Conservation (phyloP, 2,797 vertebrate species). For the Halcyon chelicuti region DNA sequence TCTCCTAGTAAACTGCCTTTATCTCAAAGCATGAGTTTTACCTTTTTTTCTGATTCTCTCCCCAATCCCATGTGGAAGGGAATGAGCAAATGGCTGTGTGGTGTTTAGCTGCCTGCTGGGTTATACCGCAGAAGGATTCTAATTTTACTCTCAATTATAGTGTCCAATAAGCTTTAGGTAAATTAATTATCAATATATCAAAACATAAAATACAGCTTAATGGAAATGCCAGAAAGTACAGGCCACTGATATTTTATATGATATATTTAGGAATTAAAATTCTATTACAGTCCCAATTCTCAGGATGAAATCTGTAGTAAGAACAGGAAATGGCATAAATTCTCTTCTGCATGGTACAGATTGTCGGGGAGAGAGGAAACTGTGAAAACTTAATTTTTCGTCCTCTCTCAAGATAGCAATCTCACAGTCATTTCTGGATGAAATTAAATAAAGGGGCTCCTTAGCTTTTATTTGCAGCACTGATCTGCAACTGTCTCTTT, state of each 20-base stretch:
- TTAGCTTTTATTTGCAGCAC: constrained; percentile 56
- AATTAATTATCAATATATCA: background rate
- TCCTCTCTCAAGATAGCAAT: constrained; percentile 22
- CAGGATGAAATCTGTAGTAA: background rate
- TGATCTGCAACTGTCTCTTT: constrained; percentile 9
- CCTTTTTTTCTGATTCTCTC: background rate
- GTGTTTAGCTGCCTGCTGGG: background rate
- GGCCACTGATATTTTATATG: background rate
- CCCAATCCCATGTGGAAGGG: no score
- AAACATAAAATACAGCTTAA: background rate
- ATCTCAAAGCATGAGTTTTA: background rate
- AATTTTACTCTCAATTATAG: background rate
- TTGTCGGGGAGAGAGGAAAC: background rate
- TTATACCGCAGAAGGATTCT: background rate
- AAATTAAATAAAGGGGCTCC: constrained; percentile 50
- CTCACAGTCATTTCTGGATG: background rate
- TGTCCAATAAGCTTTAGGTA: background rate
- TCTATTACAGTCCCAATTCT: background rate
- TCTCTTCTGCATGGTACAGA: background rate
- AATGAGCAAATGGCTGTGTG: background rate
- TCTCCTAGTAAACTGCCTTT: background rate
- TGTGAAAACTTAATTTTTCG: constrained; percentile 31
- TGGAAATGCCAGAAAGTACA: background rate
- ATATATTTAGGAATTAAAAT: background rate
- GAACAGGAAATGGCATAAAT: background rate